A percentile compares a stretch with the other conserved stretches of the same genome.
These are phyloP conservation scores for Formica exsecta DNA, from an alignment of 1,140 invertebrate genomes.

Conservation along the genomic window DNA sequence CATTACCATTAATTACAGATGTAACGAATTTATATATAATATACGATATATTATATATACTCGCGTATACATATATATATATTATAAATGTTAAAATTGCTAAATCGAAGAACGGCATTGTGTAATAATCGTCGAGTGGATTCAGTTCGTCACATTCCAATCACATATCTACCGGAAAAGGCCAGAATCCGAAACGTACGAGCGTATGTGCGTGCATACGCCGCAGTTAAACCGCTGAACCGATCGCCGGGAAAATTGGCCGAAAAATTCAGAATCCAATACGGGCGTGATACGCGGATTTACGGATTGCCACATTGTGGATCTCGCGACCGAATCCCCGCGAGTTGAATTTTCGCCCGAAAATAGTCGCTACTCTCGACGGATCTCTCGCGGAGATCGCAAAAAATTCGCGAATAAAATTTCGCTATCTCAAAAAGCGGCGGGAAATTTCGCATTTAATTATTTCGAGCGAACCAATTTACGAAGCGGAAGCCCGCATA, in stretches of 20 bases:
- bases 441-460: constrained; percentile 63
- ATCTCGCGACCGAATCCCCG: constrained; percentile 62
- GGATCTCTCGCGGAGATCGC: constrained; percentile 52
- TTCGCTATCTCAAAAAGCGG: constrained; percentile 63
- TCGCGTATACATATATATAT: background rate
- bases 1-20: constrained; percentile 48
- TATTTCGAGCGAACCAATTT: constrained; percentile 64
- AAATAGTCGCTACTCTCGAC: constrained; percentile 61
- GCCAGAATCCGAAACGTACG: constrained; percentile 51
- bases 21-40: constrained; percentile 43
- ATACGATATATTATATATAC: constrained; percentile 4
- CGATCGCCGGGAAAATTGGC: constrained; percentile 61
- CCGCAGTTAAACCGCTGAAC: constrained; percentile 64
- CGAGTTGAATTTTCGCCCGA: constrained; percentile 60
- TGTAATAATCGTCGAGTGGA: constrained; percentile 60
- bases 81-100: constrained; percentile 45
- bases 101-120: constrained; percentile 54
- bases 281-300: constrained; percentile 63
- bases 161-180: constrained; percentile 53
- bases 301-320: constrained; percentile 65
- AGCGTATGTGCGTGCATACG: constrained; percentile 50
- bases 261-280: constrained; percentile 63
- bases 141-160: constrained; percentile 51
- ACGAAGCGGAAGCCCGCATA: constrained; percentile 63
- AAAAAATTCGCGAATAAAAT: constrained; percentile 61